Evolutionary conservation across 1,140 invertebrate genomes (phyloP), one percentile per base, ranked within the genome.

Genomic region (Heliconius hermathena): DNA sequence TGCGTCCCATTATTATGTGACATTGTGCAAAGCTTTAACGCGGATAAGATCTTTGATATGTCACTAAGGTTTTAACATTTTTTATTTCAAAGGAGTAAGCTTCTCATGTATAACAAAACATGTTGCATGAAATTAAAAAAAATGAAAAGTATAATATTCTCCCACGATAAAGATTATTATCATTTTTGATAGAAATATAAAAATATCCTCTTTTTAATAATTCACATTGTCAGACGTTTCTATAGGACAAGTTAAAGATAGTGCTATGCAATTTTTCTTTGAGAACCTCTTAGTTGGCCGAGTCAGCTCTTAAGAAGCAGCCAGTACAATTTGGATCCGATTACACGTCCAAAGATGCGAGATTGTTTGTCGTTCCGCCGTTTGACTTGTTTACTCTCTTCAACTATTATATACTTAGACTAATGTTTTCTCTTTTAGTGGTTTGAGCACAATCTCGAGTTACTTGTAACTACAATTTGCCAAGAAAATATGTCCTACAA

Each of bases 1-100:
- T 78, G 49, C 78, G 80, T 80, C 26, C 90, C 86, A 92, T 93
- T 92, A 93, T 94, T 90, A 91, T 83, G 78, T 76, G 73, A 84
- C 85, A 91, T 93, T 94, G 92, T 93, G 91, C 90, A 85, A 92
- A 92, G 89, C 83, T 90, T 94, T 90, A 91, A 77, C 81, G 83
- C 74, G 88, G 93, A 93, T 93, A 92, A 93, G 90, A 94, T 94
- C 93, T 92, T 87, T 80, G 87, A 93, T 88, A 89, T 94, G 93
- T 94, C 92, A 91, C 92, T 87, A 85, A 82, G 84, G 83, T 88
- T 87, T 83, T 88, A 86, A 84, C 81, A 83, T 82, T 83, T 89
- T 88, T 89, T 89, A 92, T 91, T 86, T 76, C 80, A 91, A 90
- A 89, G 86, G 83, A 84, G 87, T 91, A 88, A 92, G 85, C 83